Percentiles rank a stretch among this genome's conserved stretches.
phyloP scores from a whole-genome alignment of 1,140 invertebrate genomes.

The Cydia amplana region DNA sequence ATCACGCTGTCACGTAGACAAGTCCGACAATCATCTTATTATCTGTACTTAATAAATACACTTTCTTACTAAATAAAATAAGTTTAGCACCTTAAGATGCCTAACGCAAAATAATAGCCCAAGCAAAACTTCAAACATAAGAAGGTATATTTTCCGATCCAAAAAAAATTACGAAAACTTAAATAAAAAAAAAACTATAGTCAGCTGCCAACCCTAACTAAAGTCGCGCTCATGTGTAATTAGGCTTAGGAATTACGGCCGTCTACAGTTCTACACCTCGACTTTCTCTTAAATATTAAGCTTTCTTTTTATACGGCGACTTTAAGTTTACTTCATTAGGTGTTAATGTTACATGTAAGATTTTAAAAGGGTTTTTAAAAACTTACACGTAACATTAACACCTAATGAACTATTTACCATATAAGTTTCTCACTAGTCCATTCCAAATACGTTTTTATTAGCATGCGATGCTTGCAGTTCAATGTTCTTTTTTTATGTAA shows the following conservation, averaged over 20 bases:
- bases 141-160: too few species aligned
- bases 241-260: constrained; percentile 12
- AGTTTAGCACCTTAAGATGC: too few species aligned
- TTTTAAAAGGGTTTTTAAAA: not conserved
- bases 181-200: not conserved
- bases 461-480: too few species aligned
- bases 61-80: too few species aligned
- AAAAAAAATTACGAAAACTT: not conserved
- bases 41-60: too few species aligned
- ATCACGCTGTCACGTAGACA: too few species aligned
- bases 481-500: too few species aligned
- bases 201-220: not conserved
- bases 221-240: constrained; percentile 2
- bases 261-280: not conserved
- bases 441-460: not conserved
- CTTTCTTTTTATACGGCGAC: not conserved
- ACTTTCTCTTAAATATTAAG: not conserved
- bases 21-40: too few species aligned
- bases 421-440: not conserved
- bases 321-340: not conserved
- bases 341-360: constrained; percentile 2
- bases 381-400: too few species aligned
- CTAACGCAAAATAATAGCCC: too few species aligned
- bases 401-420: not conserved
- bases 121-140: too few species aligned